These are phyloP conservation scores for Luffia ferchaultella DNA, from an alignment of 2,888 invertebrate genomes.

Conservation along the genomic window DNA sequence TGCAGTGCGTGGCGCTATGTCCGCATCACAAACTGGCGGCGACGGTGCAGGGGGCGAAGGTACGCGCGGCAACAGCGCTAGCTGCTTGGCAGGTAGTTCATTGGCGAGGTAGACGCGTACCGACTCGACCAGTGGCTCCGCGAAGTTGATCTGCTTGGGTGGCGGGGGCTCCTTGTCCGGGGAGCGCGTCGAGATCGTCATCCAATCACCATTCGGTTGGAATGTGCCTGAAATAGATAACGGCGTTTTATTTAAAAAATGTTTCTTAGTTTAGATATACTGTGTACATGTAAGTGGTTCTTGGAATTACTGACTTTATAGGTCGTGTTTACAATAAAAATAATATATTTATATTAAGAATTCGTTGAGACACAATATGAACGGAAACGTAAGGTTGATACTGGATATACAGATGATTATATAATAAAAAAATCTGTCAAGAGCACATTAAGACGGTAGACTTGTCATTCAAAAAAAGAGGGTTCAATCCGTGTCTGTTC, in stretches of 20 bases:
- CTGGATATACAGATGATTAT: too few relatives aligned
- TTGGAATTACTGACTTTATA: too few relatives aligned
- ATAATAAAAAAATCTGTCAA: too few relatives aligned
- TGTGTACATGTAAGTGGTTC: too few relatives aligned
- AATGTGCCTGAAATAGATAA: slow-evolving; percentile 47
- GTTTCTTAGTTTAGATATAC: background rate
- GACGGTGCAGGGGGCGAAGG: slow-evolving; percentile 10
- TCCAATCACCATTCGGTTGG: slow-evolving; percentile 58
- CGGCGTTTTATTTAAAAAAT: background rate
- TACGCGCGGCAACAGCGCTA: slow-evolving; percentile 26
- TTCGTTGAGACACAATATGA: too few relatives aligned
- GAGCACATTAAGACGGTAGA: too few relatives aligned
- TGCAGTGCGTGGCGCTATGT: slow-evolving; percentile 46
- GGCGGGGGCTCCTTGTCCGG: slow-evolving; percentile 48
- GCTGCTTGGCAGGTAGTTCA: slow-evolving; percentile 45
- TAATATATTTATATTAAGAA: too few relatives aligned
- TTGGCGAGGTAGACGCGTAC: slow-evolving; percentile 54
- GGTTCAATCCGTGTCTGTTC: too few relatives aligned
- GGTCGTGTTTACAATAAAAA: too few relatives aligned
- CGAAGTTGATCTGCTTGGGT: slow-evolving; percentile 44
- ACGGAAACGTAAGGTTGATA: too few relatives aligned
- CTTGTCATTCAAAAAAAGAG: too few relatives aligned
- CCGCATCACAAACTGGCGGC: slow-evolving; percentile 39
- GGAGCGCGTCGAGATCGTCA: slow-evolving; percentile 56
- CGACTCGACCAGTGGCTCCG: slow-evolving; percentile 56